Conservation (phyloP, 1,140 invertebrate species). For the Cephus cinctus region DNA sequence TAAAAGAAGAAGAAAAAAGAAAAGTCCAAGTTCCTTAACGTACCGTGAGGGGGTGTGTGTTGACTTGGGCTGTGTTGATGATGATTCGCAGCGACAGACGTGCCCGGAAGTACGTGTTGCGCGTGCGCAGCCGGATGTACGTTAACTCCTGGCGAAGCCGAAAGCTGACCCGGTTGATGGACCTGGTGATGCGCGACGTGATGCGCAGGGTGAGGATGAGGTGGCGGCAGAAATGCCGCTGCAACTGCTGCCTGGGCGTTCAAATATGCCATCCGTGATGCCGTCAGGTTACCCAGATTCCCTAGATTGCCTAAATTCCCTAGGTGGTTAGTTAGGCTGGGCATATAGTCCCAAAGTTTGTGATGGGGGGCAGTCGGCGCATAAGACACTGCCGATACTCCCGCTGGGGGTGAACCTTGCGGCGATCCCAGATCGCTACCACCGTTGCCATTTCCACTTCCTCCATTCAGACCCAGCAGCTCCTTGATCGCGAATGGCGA, state of each 20-base stretch:
- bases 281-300: conserved; percentile 57
- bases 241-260: conserved; percentile 86
- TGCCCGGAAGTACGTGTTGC: conserved; percentile 50
- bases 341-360: conserved; percentile 56
- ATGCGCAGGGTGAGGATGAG: conserved; percentile 55
- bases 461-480: conserved; percentile 73
- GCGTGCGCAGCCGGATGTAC: conserved; percentile 50
- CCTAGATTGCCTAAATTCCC: conserved; percentile 45
- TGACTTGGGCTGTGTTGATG: conserved; percentile 52
- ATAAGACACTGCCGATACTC: conserved; percentile 53
- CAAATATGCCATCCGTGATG: conserved; percentile 80
- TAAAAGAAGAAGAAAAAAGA: too few species aligned
- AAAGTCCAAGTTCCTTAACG: too few species aligned
- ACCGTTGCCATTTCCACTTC: conserved; percentile 45
- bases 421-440: conserved; percentile 48
- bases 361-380: conserved; percentile 54
- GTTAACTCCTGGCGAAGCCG: conserved; percentile 45
- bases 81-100: conserved; percentile 44
- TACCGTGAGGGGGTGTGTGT: conserved; percentile 49
- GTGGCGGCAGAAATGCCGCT: conserved; percentile 77
- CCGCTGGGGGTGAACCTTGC: conserved; percentile 55
- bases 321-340: conserved; percentile 49
- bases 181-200: conserved; percentile 53
- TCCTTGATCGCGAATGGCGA: conserved; percentile 92
- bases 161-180: conserved; percentile 49